phyloP scores from a whole-genome alignment of 2,113 vertebrate species.

The zebrafish (Danio rerio) region DNA sequence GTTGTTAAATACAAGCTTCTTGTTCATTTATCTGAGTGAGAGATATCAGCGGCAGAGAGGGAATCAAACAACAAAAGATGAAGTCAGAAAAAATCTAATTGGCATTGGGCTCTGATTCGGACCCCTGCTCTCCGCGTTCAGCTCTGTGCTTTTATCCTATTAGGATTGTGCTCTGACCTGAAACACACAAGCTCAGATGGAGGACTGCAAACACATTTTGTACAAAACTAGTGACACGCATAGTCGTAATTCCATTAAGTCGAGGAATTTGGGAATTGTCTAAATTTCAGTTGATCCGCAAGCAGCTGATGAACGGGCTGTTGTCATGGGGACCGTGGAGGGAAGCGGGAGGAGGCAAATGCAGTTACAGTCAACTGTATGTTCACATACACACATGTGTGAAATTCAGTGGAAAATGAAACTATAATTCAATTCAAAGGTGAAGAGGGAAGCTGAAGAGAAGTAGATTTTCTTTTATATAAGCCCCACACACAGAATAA shows the following conservation, averaged over 20 bases:
- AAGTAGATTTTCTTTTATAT: not conserved
- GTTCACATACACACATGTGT: not conserved
- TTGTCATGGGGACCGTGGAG: constrained; percentile 51
- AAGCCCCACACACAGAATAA: not conserved
- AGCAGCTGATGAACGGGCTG: constrained; percentile 3
- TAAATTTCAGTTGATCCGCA: constrained; percentile 14
- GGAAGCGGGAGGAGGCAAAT: constrained; percentile 1
- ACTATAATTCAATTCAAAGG: not conserved
- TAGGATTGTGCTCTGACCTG: constrained; percentile 37
- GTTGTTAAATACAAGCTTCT: not conserved
- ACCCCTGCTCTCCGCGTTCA: not conserved
- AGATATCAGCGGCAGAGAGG: constrained; percentile 4
- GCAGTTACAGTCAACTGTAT: not conserved
- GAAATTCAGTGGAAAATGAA: not conserved
- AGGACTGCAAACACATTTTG: constrained; percentile 27
- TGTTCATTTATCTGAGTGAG: not conserved
- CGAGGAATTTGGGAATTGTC: constrained; percentile 27
- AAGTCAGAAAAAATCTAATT: constrained; percentile 22
- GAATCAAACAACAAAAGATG: constrained; percentile 21
- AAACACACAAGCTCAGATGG: constrained; percentile 4
- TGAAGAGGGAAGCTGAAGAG: not conserved
- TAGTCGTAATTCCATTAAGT: constrained; percentile 30
- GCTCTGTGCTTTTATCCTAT: constrained; percentile 33
- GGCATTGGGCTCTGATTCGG: constrained; percentile 1
- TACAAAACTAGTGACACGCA: constrained; percentile 32